phyloP scores from a whole-genome alignment of 2,113 vertebrate genomes.

The Arothron firmamentum region DNA sequence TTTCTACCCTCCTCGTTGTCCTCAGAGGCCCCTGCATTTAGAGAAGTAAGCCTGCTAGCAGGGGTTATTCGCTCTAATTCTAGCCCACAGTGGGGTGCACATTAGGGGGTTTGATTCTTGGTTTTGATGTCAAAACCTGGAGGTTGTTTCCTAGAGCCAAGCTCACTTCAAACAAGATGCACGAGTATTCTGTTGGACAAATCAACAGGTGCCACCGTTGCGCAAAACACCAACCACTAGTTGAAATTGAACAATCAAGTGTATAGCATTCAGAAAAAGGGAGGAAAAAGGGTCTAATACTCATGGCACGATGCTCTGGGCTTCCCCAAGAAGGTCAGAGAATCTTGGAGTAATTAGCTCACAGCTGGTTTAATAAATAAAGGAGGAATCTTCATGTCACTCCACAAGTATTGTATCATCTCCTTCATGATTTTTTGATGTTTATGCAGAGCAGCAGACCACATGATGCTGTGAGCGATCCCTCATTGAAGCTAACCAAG shows the following conservation, averaged over 20 bases:
- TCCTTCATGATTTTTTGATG: slow-evolving; percentile 46
- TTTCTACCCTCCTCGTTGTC: slow-evolving; percentile 45
- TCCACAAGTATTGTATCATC: slow-evolving; percentile 34
- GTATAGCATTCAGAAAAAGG: background rate
- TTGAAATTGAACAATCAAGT: slow-evolving; percentile 22
- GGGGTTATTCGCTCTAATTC: slow-evolving; percentile 70
- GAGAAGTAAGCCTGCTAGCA: slow-evolving; percentile 69
- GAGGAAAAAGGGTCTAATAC: background rate
- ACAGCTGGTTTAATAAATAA: slow-evolving; percentile 33
- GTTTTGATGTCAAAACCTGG: slow-evolving; percentile 71
- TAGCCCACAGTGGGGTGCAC: slow-evolving; percentile 69
- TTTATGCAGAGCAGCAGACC: slow-evolving; percentile 18
- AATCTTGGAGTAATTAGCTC: slow-evolving; percentile 38
- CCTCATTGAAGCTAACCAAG: slow-evolving; percentile 29
- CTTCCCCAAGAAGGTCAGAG: slow-evolving; percentile 12
- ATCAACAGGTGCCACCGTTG: slow-evolving; percentile 59
- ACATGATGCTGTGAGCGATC: slow-evolving; percentile 18
- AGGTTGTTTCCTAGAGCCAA: slow-evolving; percentile 70
- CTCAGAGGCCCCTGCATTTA: slow-evolving; percentile 63
- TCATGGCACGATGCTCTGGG: background rate
- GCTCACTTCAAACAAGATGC: slow-evolving; percentile 69
- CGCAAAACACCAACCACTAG: slow-evolving; percentile 29
- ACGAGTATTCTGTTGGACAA: slow-evolving; percentile 50
- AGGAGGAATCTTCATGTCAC: slow-evolving; percentile 14
- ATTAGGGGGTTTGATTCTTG: slow-evolving; percentile 69